These are phyloP conservation scores for Cisticola juncidis DNA, from an alignment of 2,113 vertebrate genomes.

Conservation along the genomic window DNA sequence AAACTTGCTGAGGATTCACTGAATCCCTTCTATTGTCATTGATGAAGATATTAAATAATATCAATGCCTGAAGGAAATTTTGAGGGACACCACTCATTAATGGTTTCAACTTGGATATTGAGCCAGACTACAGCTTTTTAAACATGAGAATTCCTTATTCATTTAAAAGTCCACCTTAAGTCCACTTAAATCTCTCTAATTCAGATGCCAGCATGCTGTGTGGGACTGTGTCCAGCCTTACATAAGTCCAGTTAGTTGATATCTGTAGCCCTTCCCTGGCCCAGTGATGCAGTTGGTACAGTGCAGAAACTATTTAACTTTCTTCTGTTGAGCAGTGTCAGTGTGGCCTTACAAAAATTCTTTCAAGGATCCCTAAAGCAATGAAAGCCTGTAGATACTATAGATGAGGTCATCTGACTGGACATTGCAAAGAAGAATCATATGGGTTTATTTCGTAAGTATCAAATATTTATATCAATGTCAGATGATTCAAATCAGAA, in stretches of 20 bases:
- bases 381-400: background rate
- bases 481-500: rapidly evolving
- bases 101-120: background rate
- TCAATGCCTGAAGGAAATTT: background rate
- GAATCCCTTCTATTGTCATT: background rate
- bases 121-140: background rate
- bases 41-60: background rate
- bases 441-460: background rate
- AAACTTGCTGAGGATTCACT: background rate
- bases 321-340: background rate
- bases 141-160: background rate
- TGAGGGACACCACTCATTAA: background rate
- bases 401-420: background rate
- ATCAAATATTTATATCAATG: background rate
- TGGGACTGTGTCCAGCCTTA: background rate
- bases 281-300: background rate
- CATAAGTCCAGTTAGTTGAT: background rate
- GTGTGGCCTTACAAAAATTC: background rate
- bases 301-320: background rate
- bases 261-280: background rate
- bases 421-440: background rate
- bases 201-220: background rate
- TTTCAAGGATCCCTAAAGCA: background rate
- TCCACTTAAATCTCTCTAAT: background rate
- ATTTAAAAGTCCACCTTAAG: background rate